Evolutionary conservation across 2,888 invertebrate genomes (phyloP).

Genomic region (Gisinianus flammeolus): DNA sequence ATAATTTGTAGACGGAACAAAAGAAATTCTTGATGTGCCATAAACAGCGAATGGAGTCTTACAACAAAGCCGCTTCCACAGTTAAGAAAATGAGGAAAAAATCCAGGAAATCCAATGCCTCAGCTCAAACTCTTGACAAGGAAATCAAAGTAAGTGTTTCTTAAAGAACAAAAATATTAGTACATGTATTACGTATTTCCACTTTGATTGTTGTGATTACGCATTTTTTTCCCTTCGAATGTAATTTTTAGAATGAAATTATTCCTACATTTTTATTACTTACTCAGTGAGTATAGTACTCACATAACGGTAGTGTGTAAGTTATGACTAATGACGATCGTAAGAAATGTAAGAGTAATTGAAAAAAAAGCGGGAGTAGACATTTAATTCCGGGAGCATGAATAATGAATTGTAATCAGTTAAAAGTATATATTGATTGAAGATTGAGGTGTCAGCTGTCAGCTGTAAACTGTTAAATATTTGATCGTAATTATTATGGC

Average conservation of each 20-base stretch:
- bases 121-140: constrained; percentile 83
- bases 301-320: background rate
- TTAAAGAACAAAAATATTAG: background rate
- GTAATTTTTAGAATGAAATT: no score
- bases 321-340: background rate
- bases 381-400: background rate
- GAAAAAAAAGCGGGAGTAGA: background rate
- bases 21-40: constrained; percentile 92
- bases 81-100: constrained; percentile 87
- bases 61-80: constrained; percentile 86
- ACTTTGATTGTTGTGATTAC: background rate
- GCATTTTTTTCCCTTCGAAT: no score
- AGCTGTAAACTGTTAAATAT: background rate
- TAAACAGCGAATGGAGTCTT: constrained; percentile 87
- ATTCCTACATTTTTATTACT: no score
- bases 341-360: background rate
- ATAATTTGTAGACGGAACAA: constrained; percentile 77
- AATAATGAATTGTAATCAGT: no score
- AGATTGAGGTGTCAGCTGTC: background rate
- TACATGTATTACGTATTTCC: background rate
- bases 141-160: constrained; percentile 75
- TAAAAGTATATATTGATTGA: background rate
- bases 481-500: no score
- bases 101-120: constrained; percentile 75
- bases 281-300: no score